These are phyloP conservation scores for Epinephelus cyanopodus DNA, from an alignment of 2,113 vertebrate genomes.

Conservation along the genomic window DNA sequence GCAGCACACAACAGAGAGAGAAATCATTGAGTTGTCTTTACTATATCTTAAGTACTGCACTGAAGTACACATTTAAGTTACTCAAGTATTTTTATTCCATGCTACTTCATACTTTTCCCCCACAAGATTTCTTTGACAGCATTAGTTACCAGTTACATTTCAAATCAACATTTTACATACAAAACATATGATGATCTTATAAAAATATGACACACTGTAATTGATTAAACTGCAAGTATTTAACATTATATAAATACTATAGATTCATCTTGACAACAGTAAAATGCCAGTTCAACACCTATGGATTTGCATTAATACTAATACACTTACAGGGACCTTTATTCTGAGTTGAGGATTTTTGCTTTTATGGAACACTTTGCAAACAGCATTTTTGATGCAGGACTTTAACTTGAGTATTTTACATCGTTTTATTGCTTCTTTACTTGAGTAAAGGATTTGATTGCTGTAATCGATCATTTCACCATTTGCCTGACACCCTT, in stretches of 20 bases:
- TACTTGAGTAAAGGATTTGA: no score
- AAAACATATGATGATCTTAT: neutral
- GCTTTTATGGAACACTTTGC: neutral
- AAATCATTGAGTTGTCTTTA: conserved; percentile 1
- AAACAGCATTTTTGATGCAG: neutral
- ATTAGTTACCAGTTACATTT: neutral
- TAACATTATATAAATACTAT: neutral
- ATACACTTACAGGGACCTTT: no score
- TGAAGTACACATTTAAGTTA: no score
- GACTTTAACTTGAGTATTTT: neutral
- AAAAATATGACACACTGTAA: neutral
- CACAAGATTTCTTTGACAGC: neutral
- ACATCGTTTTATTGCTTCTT: neutral
- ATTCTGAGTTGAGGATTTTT: neutral
- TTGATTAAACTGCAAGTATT: neutral
- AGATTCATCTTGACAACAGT: no score
- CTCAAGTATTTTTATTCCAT: neutral
- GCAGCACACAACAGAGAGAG: neutral
- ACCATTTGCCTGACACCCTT: no score
- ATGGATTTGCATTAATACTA: no score
- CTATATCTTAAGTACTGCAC: no score
- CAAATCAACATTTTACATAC: neutral
- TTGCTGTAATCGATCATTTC: no score
- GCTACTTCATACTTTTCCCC: neutral
- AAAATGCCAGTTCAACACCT: no score